Evolutionary conservation across 2,113 vertebrate genomes (phyloP), one percentile per base, ranked within the genome.

Genomic region (Syrrhaptes paradoxus): DNA sequence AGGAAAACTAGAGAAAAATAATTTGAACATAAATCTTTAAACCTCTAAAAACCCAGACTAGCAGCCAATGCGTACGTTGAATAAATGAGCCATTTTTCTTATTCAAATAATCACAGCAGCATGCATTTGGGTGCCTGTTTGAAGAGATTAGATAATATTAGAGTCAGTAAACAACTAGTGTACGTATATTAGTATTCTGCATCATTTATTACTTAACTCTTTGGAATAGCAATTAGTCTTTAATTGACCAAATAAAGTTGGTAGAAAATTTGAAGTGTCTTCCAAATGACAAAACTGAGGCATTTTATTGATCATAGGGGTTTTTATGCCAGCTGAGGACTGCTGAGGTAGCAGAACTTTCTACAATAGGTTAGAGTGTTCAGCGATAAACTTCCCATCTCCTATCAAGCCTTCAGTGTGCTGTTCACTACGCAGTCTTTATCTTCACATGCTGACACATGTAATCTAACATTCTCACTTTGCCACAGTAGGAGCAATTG

Each of bases 381-480:
- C 43, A 89, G 88, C 11, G 31, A 97, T 97, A 93, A 97, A 95
- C 96, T 76, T 90, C 87, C 93, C 78, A n/a, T 82, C 94, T 96
- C 85, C 92, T 54, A 85, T 95, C 93, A 85, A 97, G 93, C 85
- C 95, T 96, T 97, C 97, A 88, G 59, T 28, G 2, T 32, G 92
- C 96, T 93, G 95, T 94, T 97, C 95, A 65, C 94, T 49, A 54
- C 43, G 57, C 97, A 95, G 95, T 95, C 93, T 80, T 98, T 97
- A 96, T 98, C 97, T 93, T 96, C 96, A 71, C 95, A 59, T 81
- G 95, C 97, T 98, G 98, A 98, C 97, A 98, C 95, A 49, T 95
- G 94, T 97, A 97, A 98, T 98, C 97, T 95, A 97, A 93, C 97
- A 95, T 97, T 97, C 97, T 98, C 97, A 96, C 96, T 98, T 97